Evolutionary conservation across 1,140 invertebrate genomes (phyloP).

Genomic region (Pemphigus obesinymphae): DNA sequence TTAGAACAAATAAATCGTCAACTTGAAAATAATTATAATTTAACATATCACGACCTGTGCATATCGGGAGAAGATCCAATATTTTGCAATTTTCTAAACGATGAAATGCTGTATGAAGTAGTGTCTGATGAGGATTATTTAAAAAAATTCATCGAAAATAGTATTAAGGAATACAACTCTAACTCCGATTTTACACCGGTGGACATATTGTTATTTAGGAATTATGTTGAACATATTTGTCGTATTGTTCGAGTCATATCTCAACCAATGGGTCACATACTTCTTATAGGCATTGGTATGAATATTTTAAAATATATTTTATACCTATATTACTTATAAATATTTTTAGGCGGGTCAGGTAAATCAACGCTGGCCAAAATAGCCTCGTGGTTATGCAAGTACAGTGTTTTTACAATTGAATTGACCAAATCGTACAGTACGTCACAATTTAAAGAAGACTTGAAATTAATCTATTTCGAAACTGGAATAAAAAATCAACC

Average conservation of each 20-base stretch:
- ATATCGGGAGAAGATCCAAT: background rate
- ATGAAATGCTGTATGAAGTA: background rate
- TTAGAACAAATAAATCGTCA: background rate
- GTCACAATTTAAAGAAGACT: slow-evolving; percentile 73
- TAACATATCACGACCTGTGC: background rate
- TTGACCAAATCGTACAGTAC: slow-evolving; percentile 70
- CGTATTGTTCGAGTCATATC: slow-evolving; percentile 69
- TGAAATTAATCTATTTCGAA: slow-evolving; percentile 71
- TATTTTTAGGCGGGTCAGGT: slow-evolving; percentile 67
- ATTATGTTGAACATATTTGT: slow-evolving; percentile 85
- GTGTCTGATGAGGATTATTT: slow-evolving; percentile 60
- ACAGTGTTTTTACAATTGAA: slow-evolving; percentile 70
- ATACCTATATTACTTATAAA: too few relatives aligned
- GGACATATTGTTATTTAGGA: slow-evolving; percentile 83
- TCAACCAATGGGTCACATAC: slow-evolving; percentile 71
- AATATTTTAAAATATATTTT: background rate
- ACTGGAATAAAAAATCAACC: slow-evolving; percentile 79
- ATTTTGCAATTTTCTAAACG: background rate
- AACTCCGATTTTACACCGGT: slow-evolving; percentile 65
- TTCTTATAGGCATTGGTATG: slow-evolving; percentile 75
- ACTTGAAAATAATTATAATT: background rate
- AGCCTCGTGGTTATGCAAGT: slow-evolving; percentile 73
- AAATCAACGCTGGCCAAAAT: slow-evolving; percentile 71
- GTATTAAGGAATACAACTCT: slow-evolving; percentile 79
- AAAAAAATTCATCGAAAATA: slow-evolving; percentile 76